Evolutionary conservation across 1,140 invertebrate species (phyloP), one percentile per base, ranked within the genome.

Genomic region (Dreissena polymorpha): DNA sequence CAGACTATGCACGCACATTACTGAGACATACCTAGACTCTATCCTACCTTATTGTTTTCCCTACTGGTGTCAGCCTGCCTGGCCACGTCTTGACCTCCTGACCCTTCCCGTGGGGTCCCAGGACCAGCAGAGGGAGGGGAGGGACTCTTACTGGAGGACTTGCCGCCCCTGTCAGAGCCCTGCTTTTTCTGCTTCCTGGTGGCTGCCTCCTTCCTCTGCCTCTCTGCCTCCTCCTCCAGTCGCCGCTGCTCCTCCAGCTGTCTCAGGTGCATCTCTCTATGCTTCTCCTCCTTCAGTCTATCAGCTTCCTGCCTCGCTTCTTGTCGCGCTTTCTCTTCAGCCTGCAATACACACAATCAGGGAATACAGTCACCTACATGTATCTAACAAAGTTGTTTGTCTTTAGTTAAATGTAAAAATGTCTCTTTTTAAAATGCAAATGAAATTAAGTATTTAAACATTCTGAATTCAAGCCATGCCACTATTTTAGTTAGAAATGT

Each of bases 291-390:
- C 51, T 79, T 76, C 12, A 77, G 57, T 49, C 39, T 78, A 16
- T 64, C 74, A 12, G 53, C 21, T n/a, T 23, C 57, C 57, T 18
- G 2, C 57, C 21, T 88, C 87, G 81, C 88, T 64, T 88, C 88
- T 67, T 85, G 69, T 71, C 83, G 72, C 21, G 87, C 87, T 57
- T 88, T 89, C 70, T 90, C 90, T 67, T 91, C 89, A 64, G 87
- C 86, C 90, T 91, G 71, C 16, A 78, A 86, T 21, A 23, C 39
- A 39, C 8, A 39, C 39, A 39, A 39, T 39, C 2, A 69, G 2
- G 2, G 2, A 49, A 76, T 12, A 13, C 27, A 39, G 39, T 39
- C 8, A 39, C 8, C 39, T 39, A 39, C 39, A 39, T 39, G 39
- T 2, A 39, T 39, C 39, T 5, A 2, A 39, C 8, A 8, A 39